Conservation (phyloP, 2,888 invertebrate species). For the Asteroscopus sphinx region DNA sequence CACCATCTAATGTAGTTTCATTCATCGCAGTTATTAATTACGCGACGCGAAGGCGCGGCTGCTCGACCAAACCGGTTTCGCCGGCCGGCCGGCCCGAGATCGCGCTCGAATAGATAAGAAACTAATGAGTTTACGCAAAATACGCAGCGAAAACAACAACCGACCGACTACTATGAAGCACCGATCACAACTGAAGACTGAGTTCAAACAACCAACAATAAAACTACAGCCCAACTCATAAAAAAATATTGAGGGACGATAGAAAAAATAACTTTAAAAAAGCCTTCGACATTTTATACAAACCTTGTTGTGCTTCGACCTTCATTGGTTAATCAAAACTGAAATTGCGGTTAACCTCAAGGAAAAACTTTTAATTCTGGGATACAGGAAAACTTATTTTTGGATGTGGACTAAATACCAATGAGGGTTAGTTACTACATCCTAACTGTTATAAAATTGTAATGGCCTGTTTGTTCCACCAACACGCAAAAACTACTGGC, state of each 20-base stretch:
- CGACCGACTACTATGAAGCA: conserved; percentile 7
- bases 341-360: conserved; percentile 32
- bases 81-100: no score
- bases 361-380: conserved; percentile 18
- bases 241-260: conserved; percentile 27
- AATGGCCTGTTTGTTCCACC: no score
- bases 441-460: no score
- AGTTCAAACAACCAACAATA: conserved; percentile 9
- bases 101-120: no score
- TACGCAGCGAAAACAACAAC: no score
- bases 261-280: conserved; percentile 5
- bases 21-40: no score
- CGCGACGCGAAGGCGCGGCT: no score
- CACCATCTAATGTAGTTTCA: no score
- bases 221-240: conserved; percentile 27
- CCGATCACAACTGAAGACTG: conserved; percentile 29
- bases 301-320: conserved; percentile 13
- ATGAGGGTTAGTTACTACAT: background rate
- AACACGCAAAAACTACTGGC: no score
- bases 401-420: background rate
- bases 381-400: conserved; percentile 33
- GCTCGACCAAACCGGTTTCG: no score
- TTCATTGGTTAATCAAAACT: conserved; percentile 43
- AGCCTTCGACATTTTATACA: conserved; percentile 26
- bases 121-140: no score